Evolutionary conservation across 53 echinoderm and acorn worm species (phyloP), one percentile per base, ranked within the genome.

Genomic region (Stichopus horrens): DNA sequence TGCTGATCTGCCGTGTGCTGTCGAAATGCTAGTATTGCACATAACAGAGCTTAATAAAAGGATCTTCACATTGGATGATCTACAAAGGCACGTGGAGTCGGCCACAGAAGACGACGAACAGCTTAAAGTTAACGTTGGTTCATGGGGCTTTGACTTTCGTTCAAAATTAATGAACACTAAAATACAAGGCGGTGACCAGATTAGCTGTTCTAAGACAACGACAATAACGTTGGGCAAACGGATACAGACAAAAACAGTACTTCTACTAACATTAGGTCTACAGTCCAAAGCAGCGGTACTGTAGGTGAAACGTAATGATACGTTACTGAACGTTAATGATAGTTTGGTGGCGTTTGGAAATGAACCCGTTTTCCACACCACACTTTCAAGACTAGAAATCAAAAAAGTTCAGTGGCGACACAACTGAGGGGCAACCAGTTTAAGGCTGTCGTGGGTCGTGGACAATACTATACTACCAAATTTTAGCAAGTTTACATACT

Each of bases 401-500:
- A 67, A 67, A n/a, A n/a, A 67, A 67, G n/a, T 67, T 67, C 68
- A 67, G 68, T 67, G 68, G 68, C 13, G 68, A 67, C 68, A 67
- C n/a, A 11, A 11, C n/a, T 67, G 68, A 67, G n/a, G 1, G 68
- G n/a, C 68, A 37, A 88, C 52, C 22, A 76, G 53, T 88, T 77
- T 66, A 9, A 78, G 18, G 88, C 88, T 16, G 76, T 58, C 5
- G 88, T n/a, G n/a, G n/a, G n/a, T n/a, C n/a, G n/a, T 77, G 7
- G 59, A 77, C 54, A 88, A 21, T 14, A 77, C 78, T n/a, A 88
- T 37, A 0, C 73, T 86, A 21, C 74, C 87, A 86, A 86, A 73
- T 54, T 22, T 52, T 8, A 73, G 74, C 87, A 88, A 88, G n/a
- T 88, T 88, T 11, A 88, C 88, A 6, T 88, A 86, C 75, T 9